Percentiles rank a stretch among this genome's conserved stretches.
These are phyloP conservation scores for Tridacna gigas DNA, from an alignment of 2,888 invertebrate genomes.

Conservation along the genomic window DNA sequence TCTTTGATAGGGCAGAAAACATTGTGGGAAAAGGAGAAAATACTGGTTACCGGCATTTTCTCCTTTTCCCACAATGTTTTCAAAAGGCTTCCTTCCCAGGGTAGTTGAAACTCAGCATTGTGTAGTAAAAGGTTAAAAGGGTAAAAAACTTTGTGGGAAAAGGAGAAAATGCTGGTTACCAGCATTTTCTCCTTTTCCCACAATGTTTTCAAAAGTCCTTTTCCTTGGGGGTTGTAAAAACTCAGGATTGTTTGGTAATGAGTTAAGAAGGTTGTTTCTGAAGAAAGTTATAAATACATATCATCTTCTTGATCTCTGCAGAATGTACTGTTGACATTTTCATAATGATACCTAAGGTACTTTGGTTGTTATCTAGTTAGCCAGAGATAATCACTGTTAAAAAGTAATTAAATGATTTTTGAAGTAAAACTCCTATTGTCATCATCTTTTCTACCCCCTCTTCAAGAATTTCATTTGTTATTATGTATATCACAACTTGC, in stretches of 20 bases:
- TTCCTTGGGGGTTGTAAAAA: too few relatives aligned
- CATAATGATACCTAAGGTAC: not conserved
- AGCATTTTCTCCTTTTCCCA: constrained; percentile 3
- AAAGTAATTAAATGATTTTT: constrained; percentile 23
- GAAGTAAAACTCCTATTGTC: not conserved
- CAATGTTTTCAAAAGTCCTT: too few relatives aligned
- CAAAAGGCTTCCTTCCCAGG: too few relatives aligned
- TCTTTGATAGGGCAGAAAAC: too few relatives aligned
- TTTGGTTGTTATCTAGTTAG: constrained; percentile 1
- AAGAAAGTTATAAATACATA: not conserved
- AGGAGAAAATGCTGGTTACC: not conserved
- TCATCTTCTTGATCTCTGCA: constrained; percentile 1
- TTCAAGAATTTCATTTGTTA: not conserved
- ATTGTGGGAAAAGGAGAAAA: too few relatives aligned
- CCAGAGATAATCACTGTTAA: constrained; percentile 19
- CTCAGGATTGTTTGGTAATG: too few relatives aligned
- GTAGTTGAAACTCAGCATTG: too few relatives aligned
- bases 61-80: too few relatives aligned
- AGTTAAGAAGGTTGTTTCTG: too few relatives aligned
- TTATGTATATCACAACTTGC: too few relatives aligned
- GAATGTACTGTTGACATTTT: not conserved
- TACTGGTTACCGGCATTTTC: too few relatives aligned
- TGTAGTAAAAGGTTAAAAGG: too few relatives aligned
- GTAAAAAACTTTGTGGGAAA: not conserved
- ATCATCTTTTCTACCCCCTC: not conserved